These are phyloP conservation scores for Arnoldichthys spilopterus DNA, from an alignment of 2,797 vertebrate genomes.

Conservation along the genomic window DNA sequence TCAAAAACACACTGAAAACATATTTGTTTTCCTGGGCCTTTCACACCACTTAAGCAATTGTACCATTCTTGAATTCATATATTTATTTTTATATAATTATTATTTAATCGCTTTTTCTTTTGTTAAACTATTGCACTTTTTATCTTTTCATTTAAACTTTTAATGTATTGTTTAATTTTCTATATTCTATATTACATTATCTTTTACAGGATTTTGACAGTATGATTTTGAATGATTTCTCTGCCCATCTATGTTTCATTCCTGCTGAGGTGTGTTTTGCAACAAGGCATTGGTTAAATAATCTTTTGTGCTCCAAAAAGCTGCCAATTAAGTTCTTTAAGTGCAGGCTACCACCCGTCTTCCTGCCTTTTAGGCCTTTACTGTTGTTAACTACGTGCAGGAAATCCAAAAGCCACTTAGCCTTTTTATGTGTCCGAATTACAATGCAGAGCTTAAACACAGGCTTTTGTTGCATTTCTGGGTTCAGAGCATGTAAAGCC, in stretches of 20 bases:
- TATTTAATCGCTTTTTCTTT: too few relatives aligned
- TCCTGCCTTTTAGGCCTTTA: slow-evolving; percentile 44
- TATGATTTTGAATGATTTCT: too few relatives aligned
- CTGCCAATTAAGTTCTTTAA: slow-evolving; percentile 8
- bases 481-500: slow-evolving; percentile 15
- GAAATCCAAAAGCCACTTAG: slow-evolving; percentile 60
- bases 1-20: too few relatives aligned
- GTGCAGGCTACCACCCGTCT: neutral
- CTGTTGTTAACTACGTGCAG: slow-evolving; percentile 61
- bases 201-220: too few relatives aligned
- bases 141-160: too few relatives aligned
- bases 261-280: neutral
- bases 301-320: neutral
- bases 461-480: slow-evolving; percentile 28
- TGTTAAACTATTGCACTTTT: too few relatives aligned
- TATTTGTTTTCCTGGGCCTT: too few relatives aligned
- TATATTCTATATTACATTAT: too few relatives aligned
- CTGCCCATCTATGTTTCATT: neutral
- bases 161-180: too few relatives aligned
- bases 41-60: too few relatives aligned
- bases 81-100: too few relatives aligned
- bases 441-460: slow-evolving; percentile 51
- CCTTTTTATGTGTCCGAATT: slow-evolving; percentile 59
- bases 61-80: too few relatives aligned
- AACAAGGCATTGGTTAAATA: neutral